Evolutionary conservation across 2,888 invertebrate genomes (phyloP), one percentile per base, ranked within the genome.

Genomic region (Xiphydria camelus): DNA sequence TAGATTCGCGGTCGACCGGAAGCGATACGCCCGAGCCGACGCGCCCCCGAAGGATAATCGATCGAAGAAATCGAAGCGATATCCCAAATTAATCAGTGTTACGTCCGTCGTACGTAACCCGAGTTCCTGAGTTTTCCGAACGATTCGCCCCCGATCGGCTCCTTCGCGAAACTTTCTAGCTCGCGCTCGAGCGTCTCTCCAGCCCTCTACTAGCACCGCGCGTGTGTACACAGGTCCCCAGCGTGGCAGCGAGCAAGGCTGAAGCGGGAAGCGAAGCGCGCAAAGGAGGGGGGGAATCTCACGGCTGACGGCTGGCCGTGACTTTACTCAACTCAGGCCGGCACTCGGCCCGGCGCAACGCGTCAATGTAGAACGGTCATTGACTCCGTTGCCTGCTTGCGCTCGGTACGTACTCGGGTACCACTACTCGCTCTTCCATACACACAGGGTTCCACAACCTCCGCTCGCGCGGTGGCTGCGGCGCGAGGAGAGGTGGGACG

Each of bases 281-380:
- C 55, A 56, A 60, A 57, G 63, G 55, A 53, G 61, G 61, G 65
- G 67, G 67, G 66, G 73, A 71, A 71, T 73, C 73, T 72, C 73
- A 72, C 69, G 71, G 73, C 69, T 72, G 71, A 68, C 62, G 73
- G 66, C 66, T 67, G 74, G 73, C 72, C 73, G 68, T 74, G 73
- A 74, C 73, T 73, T 70, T 69, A 70, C 69, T 69, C 69, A 61
- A 68, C 68, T 70, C 65, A 64, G 66, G 65, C n/a, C 70, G 66
- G 68, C 65, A 62, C 65, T 53, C 55, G 62, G 59, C 54, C 50
- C 65, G 64, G 64, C 69, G 65, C 68, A 72, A 63, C 70, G 73
- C 73, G 74, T 73, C 73, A 75, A 75, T 74, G 74, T 75, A 74
- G 75, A 75, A 75, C 75, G 74, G 75, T 74, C 75, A 66, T 73